Conservation (phyloP, 2,888 invertebrate genomes). For the Apomyelois bistriatella region DNA sequence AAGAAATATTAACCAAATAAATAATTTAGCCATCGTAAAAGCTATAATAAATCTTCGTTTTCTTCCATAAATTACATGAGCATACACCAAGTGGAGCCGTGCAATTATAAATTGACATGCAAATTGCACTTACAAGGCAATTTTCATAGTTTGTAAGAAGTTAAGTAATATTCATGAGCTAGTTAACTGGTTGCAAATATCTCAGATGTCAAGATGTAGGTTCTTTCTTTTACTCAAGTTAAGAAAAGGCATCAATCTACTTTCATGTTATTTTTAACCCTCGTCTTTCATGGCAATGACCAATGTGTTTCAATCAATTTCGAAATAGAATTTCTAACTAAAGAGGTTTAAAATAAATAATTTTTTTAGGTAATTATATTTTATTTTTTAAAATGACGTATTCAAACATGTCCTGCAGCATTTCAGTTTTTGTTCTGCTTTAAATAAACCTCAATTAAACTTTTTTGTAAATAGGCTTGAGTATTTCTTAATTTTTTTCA, state of each 20-base stretch:
- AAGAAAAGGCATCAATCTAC: neutral
- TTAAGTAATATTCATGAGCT: conserved; percentile 9
- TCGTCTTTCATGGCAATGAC: no score
- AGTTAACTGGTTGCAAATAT: conserved; percentile 3
- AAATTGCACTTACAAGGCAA: conserved; percentile 9
- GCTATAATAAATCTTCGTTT: conserved; percentile 1
- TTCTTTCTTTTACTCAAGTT: neutral
- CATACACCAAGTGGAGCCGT: conserved; percentile 4
- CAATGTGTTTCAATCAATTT: neutral
- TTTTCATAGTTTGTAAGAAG: conserved; percentile 5
- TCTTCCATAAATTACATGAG: conserved; percentile 5
- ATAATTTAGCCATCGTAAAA: neutral
- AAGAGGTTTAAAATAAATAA: no score
- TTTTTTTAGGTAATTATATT: no score
- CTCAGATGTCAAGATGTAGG: conserved; percentile 1
- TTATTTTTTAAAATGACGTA: no score
- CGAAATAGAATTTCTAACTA: no score
- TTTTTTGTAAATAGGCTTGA: no score
- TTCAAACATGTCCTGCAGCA: no score
- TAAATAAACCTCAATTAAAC: no score
- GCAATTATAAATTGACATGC: conserved; percentile 14
- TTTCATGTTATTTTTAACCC: neutral
- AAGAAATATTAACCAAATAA: neutral
- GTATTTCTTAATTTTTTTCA: no score
- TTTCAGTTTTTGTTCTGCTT: no score